phyloP scores from a whole-genome alignment of 2,113 vertebrate species.

The Tylochromis polylepis region DNA sequence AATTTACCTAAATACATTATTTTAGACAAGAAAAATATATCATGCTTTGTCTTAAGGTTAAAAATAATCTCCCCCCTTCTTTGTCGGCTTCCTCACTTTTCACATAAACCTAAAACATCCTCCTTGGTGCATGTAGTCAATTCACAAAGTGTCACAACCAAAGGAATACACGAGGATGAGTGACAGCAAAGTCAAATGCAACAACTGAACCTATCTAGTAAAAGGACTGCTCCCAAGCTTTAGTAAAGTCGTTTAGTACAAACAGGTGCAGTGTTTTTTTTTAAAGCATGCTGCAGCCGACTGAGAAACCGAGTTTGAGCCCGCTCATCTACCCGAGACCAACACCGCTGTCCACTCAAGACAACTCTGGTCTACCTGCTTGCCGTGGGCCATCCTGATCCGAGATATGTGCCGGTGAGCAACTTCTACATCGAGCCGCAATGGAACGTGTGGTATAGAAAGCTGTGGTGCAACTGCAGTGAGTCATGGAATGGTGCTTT shows the following conservation, averaged over 20 bases:
- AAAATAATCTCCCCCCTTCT: constrained; percentile 11
- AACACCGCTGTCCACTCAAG: not conserved
- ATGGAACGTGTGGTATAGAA: constrained; percentile 29
- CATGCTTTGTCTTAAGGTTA: not conserved
- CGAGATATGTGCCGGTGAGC: constrained; percentile 24
- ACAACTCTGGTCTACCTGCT: not conserved
- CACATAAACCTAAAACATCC: not conserved
- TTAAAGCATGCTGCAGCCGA: constrained; percentile 30
- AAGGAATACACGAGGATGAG: constrained; percentile 41
- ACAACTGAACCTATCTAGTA: constrained; percentile 37
- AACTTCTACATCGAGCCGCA: constrained; percentile 38
- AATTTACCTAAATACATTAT: not conserved
- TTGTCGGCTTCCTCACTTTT: not conserved
- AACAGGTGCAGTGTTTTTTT: constrained; percentile 27
- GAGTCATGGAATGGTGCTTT: constrained; percentile 69
- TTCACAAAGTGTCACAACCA: constrained; percentile 35
- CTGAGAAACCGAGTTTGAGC: not conserved
- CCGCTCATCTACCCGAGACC: not conserved
- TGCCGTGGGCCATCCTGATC: not conserved
- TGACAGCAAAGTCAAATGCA: constrained; percentile 48
- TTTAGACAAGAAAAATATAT: constrained; percentile 15
- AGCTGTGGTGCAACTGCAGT: constrained; percentile 42
- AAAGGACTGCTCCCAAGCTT: constrained; percentile 44
- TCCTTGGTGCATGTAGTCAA: not conserved
- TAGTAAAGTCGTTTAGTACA: constrained; percentile 41